Evolutionary conservation across 2,797 vertebrate genomes (phyloP).

Genomic region (Cottoperca gobio): DNA sequence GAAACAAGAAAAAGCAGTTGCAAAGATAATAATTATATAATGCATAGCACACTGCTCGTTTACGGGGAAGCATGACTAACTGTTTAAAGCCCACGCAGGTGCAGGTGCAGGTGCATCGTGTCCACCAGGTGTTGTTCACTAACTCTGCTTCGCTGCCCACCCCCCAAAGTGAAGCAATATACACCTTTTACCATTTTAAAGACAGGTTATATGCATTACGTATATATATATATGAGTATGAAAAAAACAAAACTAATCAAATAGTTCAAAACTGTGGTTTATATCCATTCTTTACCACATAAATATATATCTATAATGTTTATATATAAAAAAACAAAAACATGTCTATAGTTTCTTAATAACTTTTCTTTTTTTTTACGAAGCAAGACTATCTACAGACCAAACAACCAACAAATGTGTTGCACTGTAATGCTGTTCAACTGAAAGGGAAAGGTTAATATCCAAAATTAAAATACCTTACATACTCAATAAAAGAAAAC

Average conservation of each 20-base stretch:
- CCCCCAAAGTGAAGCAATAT: constrained; percentile 95
- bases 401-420: constrained; percentile 94
- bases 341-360: constrained; percentile 90
- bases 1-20: constrained; percentile 87
- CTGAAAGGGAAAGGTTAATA: constrained; percentile 85
- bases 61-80: constrained; percentile 94
- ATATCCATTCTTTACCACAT: constrained; percentile 96
- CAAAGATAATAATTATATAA: constrained; percentile 93
- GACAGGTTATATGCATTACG: constrained; percentile 96
- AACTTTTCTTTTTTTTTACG: constrained; percentile 78
- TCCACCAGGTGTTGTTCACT: constrained; percentile 80
- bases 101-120: no score
- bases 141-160: constrained; percentile 88
- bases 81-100: constrained; percentile 91
- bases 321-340: constrained; percentile 85
- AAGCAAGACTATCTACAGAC: constrained; percentile 99
- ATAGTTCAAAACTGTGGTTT: constrained; percentile 94
- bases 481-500: constrained; percentile 85
- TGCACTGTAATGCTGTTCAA: constrained; percentile 92
- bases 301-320: constrained; percentile 91
- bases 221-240: constrained; percentile 82
- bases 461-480: constrained; percentile 87
- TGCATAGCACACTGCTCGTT: constrained; percentile 98
- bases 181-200: constrained; percentile 89
- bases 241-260: constrained; percentile 89